phyloP scores from a whole-genome alignment of 2,113 vertebrate genomes.

The Ptilorrhoa leucosticta region DNA sequence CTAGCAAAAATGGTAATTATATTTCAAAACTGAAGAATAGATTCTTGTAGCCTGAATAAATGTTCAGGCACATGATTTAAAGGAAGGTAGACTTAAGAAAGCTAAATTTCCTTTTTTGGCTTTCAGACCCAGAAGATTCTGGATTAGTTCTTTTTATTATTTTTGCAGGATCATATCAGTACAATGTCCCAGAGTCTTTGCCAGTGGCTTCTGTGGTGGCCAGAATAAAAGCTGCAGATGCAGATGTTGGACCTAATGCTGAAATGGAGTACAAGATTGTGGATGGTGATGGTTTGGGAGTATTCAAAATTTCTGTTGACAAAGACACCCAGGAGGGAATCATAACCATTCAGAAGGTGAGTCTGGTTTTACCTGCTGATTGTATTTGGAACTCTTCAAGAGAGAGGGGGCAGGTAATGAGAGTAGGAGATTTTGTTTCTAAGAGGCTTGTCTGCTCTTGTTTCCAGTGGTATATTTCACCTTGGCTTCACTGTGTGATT shows the following conservation, averaged over 20 bases:
- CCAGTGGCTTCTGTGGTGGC: slow-evolving; percentile 87
- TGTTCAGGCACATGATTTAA: neutral
- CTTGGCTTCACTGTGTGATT: neutral
- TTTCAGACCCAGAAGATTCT: neutral
- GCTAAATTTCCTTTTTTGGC: neutral
- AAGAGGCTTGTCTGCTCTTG: neutral
- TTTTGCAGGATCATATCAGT: slow-evolving; percentile 87
- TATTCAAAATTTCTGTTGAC: slow-evolving; percentile 91
- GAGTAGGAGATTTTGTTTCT: neutral
- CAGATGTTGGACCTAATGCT: slow-evolving; percentile 87
- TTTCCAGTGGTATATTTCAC: neutral
- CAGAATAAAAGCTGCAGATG: slow-evolving; percentile 89
- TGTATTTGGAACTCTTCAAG: neutral
- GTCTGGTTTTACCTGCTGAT: neutral
- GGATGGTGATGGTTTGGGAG: slow-evolving; percentile 84
- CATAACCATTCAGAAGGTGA: slow-evolving; percentile 88
- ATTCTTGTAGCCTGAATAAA: neutral
- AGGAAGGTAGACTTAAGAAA: neutral
- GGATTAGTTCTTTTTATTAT: slow-evolving; percentile 30
- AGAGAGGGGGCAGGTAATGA: neutral
- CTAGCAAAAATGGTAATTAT: neutral
- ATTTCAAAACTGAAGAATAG: neutral
- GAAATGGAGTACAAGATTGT: slow-evolving; percentile 96
- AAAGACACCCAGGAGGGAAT: slow-evolving; percentile 92
- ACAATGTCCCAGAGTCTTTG: slow-evolving; percentile 88